A percentile compares a stretch with the other conserved stretches of the same genome.
These are phyloP conservation scores for Stomatorhinus walkeri DNA, from an alignment of 2,797 vertebrate genomes.

Conservation along the genomic window DNA sequence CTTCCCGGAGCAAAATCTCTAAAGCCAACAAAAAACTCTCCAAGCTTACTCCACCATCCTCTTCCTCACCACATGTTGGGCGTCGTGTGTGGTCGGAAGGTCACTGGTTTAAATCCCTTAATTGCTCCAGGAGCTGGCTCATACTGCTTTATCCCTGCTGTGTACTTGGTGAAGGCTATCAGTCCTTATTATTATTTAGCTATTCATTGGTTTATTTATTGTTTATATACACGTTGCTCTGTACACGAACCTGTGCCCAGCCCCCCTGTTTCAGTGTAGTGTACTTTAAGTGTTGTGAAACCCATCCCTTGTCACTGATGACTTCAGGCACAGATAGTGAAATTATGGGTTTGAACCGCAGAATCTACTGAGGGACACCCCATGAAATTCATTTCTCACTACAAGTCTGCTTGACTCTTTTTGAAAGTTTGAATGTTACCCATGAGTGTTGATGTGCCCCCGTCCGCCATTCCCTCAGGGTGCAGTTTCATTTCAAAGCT, in stretches of 20 bases:
- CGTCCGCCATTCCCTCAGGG: neutral
- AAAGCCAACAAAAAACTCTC: neutral
- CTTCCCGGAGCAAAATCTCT: neutral
- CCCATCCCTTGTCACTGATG: neutral
- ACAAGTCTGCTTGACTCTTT: neutral
- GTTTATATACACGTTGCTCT: neutral
- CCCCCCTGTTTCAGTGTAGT: neutral
- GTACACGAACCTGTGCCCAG: neutral
- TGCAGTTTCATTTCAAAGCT: neutral
- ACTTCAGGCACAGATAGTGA: neutral
- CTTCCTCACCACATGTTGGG: neutral
- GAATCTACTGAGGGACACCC: neutral
- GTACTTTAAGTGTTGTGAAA: neutral
- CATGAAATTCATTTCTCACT: neutral
- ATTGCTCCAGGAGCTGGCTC: neutral
- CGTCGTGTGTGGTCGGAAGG: neutral
- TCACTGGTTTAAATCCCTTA: neutral
- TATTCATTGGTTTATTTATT: neutral
- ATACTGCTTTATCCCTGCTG: neutral
- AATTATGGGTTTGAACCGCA: neutral
- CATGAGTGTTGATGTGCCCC: neutral
- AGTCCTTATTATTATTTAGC: neutral
- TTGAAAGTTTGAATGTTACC: neutral
- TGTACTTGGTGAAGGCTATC: neutral
- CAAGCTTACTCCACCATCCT: neutral